Conservation (phyloP, 2,797 vertebrate species). For the Vespertilio murinus region DNA sequence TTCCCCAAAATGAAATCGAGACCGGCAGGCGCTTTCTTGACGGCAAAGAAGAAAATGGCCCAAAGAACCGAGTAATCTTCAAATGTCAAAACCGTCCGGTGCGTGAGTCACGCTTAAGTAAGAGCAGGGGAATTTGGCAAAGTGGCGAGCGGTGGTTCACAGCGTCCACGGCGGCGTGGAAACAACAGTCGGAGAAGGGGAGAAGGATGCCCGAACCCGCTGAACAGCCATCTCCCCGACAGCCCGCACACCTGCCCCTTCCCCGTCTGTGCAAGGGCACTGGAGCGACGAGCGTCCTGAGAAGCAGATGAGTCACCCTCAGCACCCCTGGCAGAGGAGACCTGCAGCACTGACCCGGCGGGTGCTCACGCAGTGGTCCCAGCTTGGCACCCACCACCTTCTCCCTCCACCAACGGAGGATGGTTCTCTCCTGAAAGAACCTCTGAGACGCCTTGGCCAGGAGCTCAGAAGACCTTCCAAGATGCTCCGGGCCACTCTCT, state of each 20-base stretch:
- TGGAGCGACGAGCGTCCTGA: neutral
- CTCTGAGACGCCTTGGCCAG: neutral
- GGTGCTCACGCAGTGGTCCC: neutral
- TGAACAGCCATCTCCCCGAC: neutral
- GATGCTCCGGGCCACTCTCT: neutral
- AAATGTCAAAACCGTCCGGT: conserved; percentile 74
- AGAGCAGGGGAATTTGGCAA: conserved; percentile 64
- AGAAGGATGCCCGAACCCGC: neutral
- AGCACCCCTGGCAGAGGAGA: neutral
- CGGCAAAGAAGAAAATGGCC: conserved; percentile 75
- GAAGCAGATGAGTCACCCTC: neutral
- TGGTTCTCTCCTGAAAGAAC: neutral
- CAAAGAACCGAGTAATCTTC: conserved; percentile 73
- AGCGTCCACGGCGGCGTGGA: conserved; percentile 65
- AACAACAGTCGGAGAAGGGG: conserved; percentile 35
- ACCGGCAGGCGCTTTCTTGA: conserved; percentile 63
- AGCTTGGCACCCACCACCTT: no score
- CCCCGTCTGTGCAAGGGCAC: neutral
- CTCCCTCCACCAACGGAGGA: neutral
- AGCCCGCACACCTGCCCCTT: neutral
- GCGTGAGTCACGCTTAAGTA: conserved; percentile 53
- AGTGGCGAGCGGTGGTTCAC: conserved; percentile 65
- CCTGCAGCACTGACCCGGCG: neutral
- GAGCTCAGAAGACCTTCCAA: neutral
- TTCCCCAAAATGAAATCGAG: conserved; percentile 41